These are phyloP conservation scores for Lepidocyrtinus sp. DNA, from an alignment of 2,888 invertebrate genomes.

Conservation along the genomic window DNA sequence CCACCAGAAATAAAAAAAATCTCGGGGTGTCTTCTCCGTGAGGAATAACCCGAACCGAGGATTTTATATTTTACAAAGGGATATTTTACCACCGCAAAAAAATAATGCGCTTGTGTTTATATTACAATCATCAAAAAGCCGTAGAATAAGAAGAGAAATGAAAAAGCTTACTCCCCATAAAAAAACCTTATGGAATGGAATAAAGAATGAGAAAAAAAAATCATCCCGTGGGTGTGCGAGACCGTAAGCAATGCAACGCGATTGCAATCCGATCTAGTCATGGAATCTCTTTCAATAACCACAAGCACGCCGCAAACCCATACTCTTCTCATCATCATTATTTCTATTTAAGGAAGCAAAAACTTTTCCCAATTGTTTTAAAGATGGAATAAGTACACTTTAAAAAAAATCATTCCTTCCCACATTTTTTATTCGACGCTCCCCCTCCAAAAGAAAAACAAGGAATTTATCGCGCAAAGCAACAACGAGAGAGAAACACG, in stretches of 20 bases:
- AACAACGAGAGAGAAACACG: conserved; percentile 31
- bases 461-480: background rate
- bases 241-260: background rate
- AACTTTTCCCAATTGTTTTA: conserved; percentile 17
- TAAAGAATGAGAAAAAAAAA: too few relatives aligned
- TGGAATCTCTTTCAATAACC: background rate
- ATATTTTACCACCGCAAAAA: background rate
- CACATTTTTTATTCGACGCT: background rate
- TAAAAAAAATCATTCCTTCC: background rate
- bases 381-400: background rate
- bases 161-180: background rate
- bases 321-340: conserved; percentile 39
- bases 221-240: background rate
- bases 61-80: conserved; percentile 39
- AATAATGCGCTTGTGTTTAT: conserved; percentile 9
- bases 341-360: conserved; percentile 50
- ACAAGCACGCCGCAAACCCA: background rate
- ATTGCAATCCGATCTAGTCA: conserved; percentile 12
- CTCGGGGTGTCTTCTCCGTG: conserved; percentile 30
- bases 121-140: too few relatives aligned
- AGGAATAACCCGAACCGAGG: conserved; percentile 46
- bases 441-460: background rate
- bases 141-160: background rate
- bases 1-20: background rate
- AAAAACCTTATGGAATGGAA: background rate